phyloP scores from a whole-genome alignment of 2,888 invertebrate genomes.

The Amiota minor region DNA sequence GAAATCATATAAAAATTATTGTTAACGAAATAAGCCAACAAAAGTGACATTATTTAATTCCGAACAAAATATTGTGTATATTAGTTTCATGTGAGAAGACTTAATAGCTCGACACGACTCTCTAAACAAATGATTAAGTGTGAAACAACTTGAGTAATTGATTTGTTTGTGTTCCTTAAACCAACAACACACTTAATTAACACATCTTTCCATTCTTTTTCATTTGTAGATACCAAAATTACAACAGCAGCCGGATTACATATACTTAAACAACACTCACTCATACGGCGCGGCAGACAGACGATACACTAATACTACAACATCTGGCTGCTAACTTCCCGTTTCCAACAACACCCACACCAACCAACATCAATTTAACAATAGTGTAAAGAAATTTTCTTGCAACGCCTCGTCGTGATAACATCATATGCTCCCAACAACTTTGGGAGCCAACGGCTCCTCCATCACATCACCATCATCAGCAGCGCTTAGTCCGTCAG shows the following conservation, averaged over 20 bases:
- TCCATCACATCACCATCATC: slow-evolving; percentile 31
- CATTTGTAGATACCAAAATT: neutral
- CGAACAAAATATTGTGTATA: slow-evolving; percentile 6
- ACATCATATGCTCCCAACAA: slow-evolving; percentile 62
- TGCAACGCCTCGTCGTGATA: neutral
- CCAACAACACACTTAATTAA: neutral
- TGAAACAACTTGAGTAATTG: neutral
- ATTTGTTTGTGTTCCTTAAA: neutral
- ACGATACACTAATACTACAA: neutral
- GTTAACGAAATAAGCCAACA: slow-evolving; percentile 18
- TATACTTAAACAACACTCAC: neutral
- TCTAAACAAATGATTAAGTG: neutral
- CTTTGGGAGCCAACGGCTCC: slow-evolving; percentile 67
- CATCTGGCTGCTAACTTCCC: neutral
- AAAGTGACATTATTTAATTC: slow-evolving; percentile 9
- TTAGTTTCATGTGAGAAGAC: slow-evolving; percentile 30
- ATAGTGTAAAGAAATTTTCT: neutral
- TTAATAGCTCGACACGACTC: neutral
- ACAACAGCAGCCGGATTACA: slow-evolving; percentile 7
- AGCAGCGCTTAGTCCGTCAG: slow-evolving; percentile 72
- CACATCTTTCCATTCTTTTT: neutral
- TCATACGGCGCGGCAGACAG: neutral
- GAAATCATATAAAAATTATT: neutral
- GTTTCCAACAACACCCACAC: neutral
- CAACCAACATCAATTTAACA: neutral